Conservation (phyloP, 2,888 invertebrate genomes). For the Hedychridium roseum region DNA sequence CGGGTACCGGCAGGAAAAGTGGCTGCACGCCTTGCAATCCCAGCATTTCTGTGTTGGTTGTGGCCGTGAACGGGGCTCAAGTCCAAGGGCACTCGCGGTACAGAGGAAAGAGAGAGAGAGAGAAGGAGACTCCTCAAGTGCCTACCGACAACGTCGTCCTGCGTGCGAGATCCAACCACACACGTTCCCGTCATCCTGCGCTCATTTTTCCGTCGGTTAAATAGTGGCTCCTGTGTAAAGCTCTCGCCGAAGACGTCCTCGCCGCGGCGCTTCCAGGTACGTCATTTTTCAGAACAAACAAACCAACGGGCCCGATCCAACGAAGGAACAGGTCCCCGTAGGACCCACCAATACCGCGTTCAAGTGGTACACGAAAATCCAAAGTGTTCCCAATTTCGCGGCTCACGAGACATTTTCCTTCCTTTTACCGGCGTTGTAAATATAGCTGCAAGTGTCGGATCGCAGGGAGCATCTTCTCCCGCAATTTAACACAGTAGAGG, state of each 20-base stretch:
- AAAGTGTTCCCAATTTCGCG: no score
- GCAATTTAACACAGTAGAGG: no score
- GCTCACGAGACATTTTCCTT: no score
- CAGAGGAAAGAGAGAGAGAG: conserved; percentile 19
- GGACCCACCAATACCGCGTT: no score
- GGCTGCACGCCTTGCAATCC: conserved; percentile 59
- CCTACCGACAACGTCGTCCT: conserved; percentile 24
- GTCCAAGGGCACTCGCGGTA: conserved; percentile 57
- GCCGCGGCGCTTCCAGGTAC: conserved; percentile 20
- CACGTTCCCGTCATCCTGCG: no score
- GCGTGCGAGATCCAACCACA: conserved; percentile 29
- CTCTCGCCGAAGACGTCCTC: background rate
- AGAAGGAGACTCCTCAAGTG: conserved; percentile 23
- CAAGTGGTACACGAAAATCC: no score
- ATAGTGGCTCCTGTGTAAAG: conserved; percentile 2
- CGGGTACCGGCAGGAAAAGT: conserved; percentile 57
- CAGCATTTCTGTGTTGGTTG: conserved; percentile 62
- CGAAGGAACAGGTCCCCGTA: no score
- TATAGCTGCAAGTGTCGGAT: no score
- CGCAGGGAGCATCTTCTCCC: no score
- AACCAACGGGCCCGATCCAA: background rate
- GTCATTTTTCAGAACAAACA: conserved; percentile 21
- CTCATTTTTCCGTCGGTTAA: conserved; percentile 27
- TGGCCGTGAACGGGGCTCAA: conserved; percentile 62
- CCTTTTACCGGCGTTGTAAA: no score